These are phyloP conservation scores for Hippocampus guttulatus DNA, from an alignment of 2,113 vertebrate genomes.

Conservation along the genomic window DNA sequence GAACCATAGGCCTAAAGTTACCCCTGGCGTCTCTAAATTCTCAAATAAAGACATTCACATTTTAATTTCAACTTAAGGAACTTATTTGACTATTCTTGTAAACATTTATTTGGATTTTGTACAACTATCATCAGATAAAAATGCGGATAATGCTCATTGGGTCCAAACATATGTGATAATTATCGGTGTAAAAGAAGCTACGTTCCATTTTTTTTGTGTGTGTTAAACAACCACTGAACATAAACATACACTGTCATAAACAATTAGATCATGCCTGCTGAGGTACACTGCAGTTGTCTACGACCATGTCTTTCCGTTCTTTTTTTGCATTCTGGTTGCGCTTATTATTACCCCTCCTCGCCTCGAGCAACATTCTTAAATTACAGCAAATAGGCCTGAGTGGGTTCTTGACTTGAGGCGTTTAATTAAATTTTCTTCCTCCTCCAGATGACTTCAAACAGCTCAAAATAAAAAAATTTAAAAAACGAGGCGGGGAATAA, in stretches of 20 bases:
- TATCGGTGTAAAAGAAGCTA: background rate
- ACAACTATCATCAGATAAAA: no score
- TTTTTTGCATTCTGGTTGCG: constrained; percentile 25
- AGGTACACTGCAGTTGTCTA: background rate
- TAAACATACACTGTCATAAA: background rate
- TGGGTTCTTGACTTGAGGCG: constrained; percentile 30
- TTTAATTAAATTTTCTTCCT: constrained; percentile 36
- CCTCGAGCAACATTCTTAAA: constrained; percentile 29
- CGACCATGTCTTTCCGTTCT: background rate
- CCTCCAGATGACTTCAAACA: constrained; percentile 25
- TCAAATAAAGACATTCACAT: no score
- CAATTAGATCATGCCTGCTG: background rate
- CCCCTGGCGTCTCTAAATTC: no score
- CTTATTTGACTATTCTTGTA: no score
- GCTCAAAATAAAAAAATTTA: background rate
- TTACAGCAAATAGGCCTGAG: constrained; percentile 32
- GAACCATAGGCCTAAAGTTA: no score
- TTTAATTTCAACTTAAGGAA: no score
- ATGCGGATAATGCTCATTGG: no score
- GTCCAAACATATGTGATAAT: no score
- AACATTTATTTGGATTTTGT: no score
- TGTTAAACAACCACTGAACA: background rate
- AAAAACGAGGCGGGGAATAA: constrained; percentile 31
- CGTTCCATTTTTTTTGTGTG: background rate
- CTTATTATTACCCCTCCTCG: constrained; percentile 7